phyloP scores from a whole-genome alignment of 2,797 vertebrate species.

The Artibeus lituratus region DNA sequence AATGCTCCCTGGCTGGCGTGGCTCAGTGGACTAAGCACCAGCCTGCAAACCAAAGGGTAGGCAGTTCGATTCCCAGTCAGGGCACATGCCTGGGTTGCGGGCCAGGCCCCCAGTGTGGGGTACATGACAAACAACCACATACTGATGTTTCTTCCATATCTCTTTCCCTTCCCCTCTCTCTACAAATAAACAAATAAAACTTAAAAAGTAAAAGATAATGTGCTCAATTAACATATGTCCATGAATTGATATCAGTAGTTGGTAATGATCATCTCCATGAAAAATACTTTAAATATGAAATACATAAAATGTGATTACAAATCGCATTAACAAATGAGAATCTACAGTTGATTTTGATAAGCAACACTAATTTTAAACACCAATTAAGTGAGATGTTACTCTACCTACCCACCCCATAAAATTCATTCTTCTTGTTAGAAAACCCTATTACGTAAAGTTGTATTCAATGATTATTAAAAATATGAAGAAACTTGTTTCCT shows the following conservation, averaged over 20 bases:
- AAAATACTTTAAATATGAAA: conserved; percentile 2
- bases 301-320: neutral
- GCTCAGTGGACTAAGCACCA: too few species aligned
- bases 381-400: neutral
- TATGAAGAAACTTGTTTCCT: neutral
- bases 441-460: neutral
- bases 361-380: neutral
- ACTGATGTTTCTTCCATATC: too few species aligned
- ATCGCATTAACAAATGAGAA: neutral
- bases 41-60: too few species aligned
- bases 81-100: too few species aligned
- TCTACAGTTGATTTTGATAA: neutral
- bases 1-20: neutral
- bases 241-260: neutral
- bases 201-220: neutral
- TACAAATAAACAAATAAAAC: too few species aligned
- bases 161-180: too few species aligned
- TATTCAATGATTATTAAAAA: neutral
- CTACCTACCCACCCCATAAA: neutral
- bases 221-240: neutral
- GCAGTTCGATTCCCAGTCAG: too few species aligned
- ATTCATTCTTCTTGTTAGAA: neutral
- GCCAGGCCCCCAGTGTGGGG: too few species aligned
- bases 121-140: too few species aligned
- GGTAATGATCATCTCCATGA: neutral